Evolutionary conservation across 2,888 invertebrate genomes (phyloP), one percentile per base, ranked within the genome.

Genomic region (Chirona hameri): DNA sequence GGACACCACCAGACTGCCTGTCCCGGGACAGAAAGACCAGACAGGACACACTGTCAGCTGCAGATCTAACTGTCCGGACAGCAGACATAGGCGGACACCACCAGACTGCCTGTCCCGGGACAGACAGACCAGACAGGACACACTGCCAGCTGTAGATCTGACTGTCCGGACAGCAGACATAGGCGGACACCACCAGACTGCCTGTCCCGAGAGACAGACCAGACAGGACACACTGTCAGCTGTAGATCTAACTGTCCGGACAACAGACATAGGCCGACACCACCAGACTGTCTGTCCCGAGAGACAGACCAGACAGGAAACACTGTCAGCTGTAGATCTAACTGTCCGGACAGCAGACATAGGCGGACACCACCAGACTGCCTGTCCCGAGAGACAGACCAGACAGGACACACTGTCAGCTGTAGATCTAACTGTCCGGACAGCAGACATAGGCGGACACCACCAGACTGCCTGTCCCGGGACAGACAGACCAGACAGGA

Each of bases 381-480:
- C 72, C 69, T 69, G 69, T 14, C 15, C 15, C 12, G 52, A 18
- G 7, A n/a, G 9, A 60, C 21, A 9, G n/a, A n/a, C 4, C 24
- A 60, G n/a, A 10, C 24, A n/a, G n/a, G n/a, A 9, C 60, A 60
- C 18, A n/a, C n/a, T 60, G 60, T 60, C 15, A 39, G 39, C 39
- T 39, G 39, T 7, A 39, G 39, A 39, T 7, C 39, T 39, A 39
- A 39, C 39, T n/a, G n/a, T 99, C 95, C 0, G 96, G 95, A 88
- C 98, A 98, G 0, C 96, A 96, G 0, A 96, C 98, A 88, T 99
- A 99, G 0, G 95, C 93, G 0, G 98, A 98, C n/a, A 99, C 92
- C 0, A 99, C 99, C 82, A 72, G 72, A 39, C 72, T 72, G 7
- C 39, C 69, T 69, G 69, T 14, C 15, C 12, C 15, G 18, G 2